Base-by-base conservation (phyloP, 2,113 vertebrate species). In the Turdus rufiventris region DNA sequence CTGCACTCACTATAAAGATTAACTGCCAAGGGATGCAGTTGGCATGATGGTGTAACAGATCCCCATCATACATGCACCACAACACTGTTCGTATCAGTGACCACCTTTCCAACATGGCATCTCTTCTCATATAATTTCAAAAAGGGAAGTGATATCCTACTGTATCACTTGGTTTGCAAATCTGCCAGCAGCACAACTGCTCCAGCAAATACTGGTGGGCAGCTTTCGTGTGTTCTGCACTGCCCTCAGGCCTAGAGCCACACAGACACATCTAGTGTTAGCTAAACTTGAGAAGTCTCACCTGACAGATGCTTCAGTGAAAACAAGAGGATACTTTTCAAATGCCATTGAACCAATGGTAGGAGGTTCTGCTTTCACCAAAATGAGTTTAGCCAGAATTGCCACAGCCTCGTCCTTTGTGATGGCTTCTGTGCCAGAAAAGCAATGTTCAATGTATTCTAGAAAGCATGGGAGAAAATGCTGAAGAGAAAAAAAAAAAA, bases 301-400 rank as follows among this genome's bases (percentile, higher is more conserved):
- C 99, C 97, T 97, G 57, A 96, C 45, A 0, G 86, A 89, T 33
- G 98, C 97, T 14, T 97, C 98, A 6, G 96, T 96, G 97, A 99
- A 99, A 91, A 98, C 38, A 8, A 99, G 98, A 29, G 99, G 99
- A 96, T 99, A 99, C 60, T 98, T 99, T 92, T 99, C 99, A 84
- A 99, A 99, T 15, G 98, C 98, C 99, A 99, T 98, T 29, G 98
- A 99, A 91, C 99, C 99, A 17, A 98, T 93, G 2, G 98, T 97
- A 29, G 99, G 99, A 67, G 99, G 99, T 14, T 98, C 97, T 53
- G 99, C 99, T 98, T 99, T 99, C 89, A 97, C 97, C 45, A 99
- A 97, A 97, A 99, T 98, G 14, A 99, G 98, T 72, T 98, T 98
- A 88, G 98, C 98, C 93, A 99, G 96, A 73, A 97, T 78, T 67